Conservation (phyloP, 2,888 invertebrate genomes). For the Andrena bucephala region DNA sequence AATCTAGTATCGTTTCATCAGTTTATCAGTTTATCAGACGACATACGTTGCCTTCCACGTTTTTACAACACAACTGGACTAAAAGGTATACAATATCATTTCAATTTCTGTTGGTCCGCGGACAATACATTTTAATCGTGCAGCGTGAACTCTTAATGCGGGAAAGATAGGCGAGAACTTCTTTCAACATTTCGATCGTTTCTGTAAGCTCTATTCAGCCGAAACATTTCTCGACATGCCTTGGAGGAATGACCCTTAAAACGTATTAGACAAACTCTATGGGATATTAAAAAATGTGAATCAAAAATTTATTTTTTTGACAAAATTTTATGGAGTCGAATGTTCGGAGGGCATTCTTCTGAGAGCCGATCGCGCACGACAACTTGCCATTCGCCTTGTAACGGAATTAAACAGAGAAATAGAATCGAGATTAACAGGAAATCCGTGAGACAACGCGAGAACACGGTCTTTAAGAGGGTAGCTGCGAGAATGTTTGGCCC, state of each 20-base stretch:
- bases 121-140: conserved; percentile 22
- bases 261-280: conserved; percentile 43
- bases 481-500: conserved; percentile 54
- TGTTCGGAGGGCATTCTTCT: conserved; percentile 56
- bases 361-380: conserved; percentile 26
- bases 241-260: conserved; percentile 55
- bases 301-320: conserved; percentile 64
- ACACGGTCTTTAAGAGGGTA: conserved; percentile 28
- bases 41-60: conserved; percentile 70
- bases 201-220: conserved; percentile 4
- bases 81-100: conserved; percentile 6
- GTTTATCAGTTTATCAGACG: conserved; percentile 73
- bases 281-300: conserved; percentile 39
- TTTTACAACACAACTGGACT: conserved; percentile 72
- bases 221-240: conserved; percentile 18
- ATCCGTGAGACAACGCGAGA: background rate
- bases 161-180: background rate
- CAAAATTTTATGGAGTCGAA: conserved; percentile 55
- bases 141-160: conserved; percentile 8
- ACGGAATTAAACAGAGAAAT: background rate
- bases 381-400: background rate
- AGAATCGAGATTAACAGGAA: background rate
- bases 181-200: background rate
- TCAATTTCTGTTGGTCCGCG: conserved; percentile 29
- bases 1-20: conserved; percentile 80